A percentile compares a stretch with the other conserved stretches of the same genome.
These are phyloP conservation scores for Erinaceus europaeus DNA, from an alignment of 2,113 vertebrate species.

Conservation along the genomic window DNA sequence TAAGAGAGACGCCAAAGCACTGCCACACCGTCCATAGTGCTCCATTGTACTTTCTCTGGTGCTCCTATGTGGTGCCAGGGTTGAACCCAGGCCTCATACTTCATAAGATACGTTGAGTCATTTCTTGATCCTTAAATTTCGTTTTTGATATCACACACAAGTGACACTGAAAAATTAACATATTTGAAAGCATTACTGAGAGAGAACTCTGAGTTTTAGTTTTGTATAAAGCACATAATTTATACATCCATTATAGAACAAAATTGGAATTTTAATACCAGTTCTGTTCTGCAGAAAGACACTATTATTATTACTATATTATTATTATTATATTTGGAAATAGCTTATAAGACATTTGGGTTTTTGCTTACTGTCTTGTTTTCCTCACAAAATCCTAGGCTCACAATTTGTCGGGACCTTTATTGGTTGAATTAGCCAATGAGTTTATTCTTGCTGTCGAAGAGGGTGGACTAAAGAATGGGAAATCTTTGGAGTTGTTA, in stretches of 20 bases:
- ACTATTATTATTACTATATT: too few species aligned
- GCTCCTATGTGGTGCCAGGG: too few species aligned
- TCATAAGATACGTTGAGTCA: too few species aligned
- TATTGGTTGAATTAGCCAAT: conserved; percentile 87
- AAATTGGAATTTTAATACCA: not conserved
- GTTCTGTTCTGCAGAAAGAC: not conserved
- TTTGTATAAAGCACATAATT: too few species aligned
- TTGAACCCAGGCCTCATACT: too few species aligned
- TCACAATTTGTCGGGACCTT: conserved; percentile 84
- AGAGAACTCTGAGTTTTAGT: not conserved
- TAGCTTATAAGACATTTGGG: not conserved
- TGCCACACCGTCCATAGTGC: too few species aligned
- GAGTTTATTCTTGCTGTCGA: conserved; percentile 90
- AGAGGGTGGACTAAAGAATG: conserved; percentile 86
- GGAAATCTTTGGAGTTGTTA: conserved; percentile 94
- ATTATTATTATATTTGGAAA: too few species aligned
- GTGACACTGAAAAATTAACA: not conserved
- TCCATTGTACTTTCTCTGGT: too few species aligned
- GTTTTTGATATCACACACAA: too few species aligned
- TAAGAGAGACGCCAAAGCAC: too few species aligned
- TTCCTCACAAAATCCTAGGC: conserved; percentile 78
- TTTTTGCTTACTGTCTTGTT: conserved; percentile 28
- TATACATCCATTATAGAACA: not conserved
- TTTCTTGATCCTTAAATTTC: too few species aligned
- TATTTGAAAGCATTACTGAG: not conserved